Evolutionary conservation across 2,797 vertebrate species (phyloP).

Genomic region (Amblyraja radiata): DNA sequence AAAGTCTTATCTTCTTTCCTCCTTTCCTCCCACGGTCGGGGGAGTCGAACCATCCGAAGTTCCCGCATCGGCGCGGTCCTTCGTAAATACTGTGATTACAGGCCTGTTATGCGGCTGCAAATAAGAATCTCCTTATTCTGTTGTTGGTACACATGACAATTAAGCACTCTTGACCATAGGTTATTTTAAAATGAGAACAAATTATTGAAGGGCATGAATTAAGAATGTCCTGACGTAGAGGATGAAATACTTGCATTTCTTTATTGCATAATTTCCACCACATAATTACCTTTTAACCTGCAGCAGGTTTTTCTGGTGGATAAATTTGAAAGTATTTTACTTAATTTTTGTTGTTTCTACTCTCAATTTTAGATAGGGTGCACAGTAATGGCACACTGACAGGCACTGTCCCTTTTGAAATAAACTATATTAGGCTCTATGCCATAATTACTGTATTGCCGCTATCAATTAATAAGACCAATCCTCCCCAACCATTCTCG

Average conservation of each 20-base stretch:
- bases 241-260: neutral
- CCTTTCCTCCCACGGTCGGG: no score
- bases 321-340: neutral
- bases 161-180: neutral
- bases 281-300: neutral
- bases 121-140: no score
- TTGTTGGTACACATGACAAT: no score
- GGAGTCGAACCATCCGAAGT: no score
- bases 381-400: neutral
- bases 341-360: neutral
- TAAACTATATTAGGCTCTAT: neutral
- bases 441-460: neutral
- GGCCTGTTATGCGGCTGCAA: neutral
- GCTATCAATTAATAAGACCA: neutral
- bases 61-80: no score
- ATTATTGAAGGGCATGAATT: neutral
- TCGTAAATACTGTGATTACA: neutral
- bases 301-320: neutral
- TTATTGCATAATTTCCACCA: neutral
- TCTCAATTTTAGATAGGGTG: neutral
- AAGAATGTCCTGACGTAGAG: neutral
- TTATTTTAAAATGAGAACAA: neutral
- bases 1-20: no score
- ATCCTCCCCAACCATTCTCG: neutral
- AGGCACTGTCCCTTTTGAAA: neutral